A percentile compares a stretch with the other conserved stretches of the same genome.
phyloP scores from a whole-genome alignment of 64 coral and sea anemone species.

The Stylophora pistillata region DNA sequence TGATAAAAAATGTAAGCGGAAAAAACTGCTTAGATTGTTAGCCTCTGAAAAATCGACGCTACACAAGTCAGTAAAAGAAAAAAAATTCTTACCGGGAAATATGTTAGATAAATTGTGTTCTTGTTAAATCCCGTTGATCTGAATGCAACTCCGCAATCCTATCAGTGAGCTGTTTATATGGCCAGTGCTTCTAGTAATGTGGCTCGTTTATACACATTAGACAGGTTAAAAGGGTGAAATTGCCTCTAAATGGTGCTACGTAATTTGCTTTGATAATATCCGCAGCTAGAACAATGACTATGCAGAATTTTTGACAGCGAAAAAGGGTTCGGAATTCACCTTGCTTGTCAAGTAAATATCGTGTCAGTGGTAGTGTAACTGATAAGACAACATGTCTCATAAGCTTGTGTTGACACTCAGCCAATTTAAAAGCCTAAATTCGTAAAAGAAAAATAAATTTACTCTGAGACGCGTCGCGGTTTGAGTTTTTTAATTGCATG shows the following conservation, averaged over 20 bases:
- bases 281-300: background rate
- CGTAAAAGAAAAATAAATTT: background rate
- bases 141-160: background rate
- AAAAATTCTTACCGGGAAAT: background rate
- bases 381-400: background rate
- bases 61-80: background rate
- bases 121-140: background rate
- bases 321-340: background rate
- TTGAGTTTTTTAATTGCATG: background rate
- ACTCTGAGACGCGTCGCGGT: background rate
- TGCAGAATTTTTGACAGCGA: background rate
- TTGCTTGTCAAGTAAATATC: background rate
- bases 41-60: background rate
- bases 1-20: background rate
- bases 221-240: constrained; percentile 10
- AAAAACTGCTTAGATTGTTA: background rate
- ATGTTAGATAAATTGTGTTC: background rate
- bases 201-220: background rate
- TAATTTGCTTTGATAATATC: constrained; percentile 6
- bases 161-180: constrained; percentile 7
- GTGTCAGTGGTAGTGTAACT: background rate
- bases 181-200: background rate
- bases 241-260: background rate
- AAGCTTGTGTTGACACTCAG: background rate
- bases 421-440: background rate